phyloP scores from a whole-genome alignment of 2,888 invertebrate genomes.

The Cremastinae sp. region DNA sequence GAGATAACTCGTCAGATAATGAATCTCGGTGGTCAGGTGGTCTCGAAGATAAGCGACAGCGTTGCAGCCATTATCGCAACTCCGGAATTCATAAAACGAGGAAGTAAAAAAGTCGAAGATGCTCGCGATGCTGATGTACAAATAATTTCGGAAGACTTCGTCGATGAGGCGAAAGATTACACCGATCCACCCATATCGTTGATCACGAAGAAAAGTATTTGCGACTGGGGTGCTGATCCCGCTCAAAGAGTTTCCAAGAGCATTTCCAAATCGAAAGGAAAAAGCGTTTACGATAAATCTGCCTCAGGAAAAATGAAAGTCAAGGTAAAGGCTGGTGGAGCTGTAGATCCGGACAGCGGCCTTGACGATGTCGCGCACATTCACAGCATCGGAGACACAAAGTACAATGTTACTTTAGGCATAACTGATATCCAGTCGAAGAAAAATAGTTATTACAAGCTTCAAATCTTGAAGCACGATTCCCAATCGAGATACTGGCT shows the following conservation, averaged over 20 bases:
- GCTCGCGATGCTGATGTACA: constrained; percentile 87
- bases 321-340: constrained; percentile 89
- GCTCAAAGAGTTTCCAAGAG: constrained; percentile 81
- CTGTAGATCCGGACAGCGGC: constrained; percentile 95
- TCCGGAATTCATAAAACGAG: constrained; percentile 85
- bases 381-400: constrained; percentile 83
- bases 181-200: constrained; percentile 84
- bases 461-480: constrained; percentile 93
- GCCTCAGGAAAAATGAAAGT: constrained; percentile 85
- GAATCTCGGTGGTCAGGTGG: constrained; percentile 89
- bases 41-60: constrained; percentile 84
- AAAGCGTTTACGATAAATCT: constrained; percentile 83
- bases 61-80: constrained; percentile 90
- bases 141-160: constrained; percentile 89
- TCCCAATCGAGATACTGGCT: constrained; percentile 85
- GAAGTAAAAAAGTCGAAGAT: constrained; percentile 84
- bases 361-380: constrained; percentile 91
- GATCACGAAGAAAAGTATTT: constrained; percentile 87
- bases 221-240: constrained; percentile 91
- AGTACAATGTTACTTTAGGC: constrained; percentile 91
- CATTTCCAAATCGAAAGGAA: constrained; percentile 83
- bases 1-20: constrained; percentile 86
- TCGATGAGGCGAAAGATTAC: constrained; percentile 85
- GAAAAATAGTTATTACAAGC: constrained; percentile 96
- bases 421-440: constrained; percentile 92